Conservation (phyloP, 1,140 invertebrate genomes). For the Orchesella cincta region DNA sequence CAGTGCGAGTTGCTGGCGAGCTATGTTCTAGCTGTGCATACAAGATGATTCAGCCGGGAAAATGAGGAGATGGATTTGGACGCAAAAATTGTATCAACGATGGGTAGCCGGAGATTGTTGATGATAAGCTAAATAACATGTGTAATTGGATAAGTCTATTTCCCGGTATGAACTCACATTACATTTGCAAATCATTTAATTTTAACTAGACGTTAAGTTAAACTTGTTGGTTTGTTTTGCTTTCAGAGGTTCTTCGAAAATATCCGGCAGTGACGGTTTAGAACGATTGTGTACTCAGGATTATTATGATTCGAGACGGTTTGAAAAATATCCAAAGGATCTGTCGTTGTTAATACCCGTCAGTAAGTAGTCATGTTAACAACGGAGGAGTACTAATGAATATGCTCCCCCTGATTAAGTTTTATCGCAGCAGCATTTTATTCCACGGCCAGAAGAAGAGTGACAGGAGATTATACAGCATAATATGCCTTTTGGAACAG, state of each 20-base stretch:
- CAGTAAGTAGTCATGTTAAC: conserved; percentile 62
- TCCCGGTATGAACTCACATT: not conserved
- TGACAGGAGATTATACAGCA: not conserved
- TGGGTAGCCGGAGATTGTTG: not conserved
- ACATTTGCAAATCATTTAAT: too few species aligned
- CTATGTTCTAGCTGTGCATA: not conserved
- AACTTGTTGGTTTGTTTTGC: conserved; percentile 8
- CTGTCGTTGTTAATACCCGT: conserved; percentile 57
- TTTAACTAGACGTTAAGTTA: not conserved
- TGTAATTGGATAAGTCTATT: not conserved
- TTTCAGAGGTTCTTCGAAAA: conserved; percentile 30
- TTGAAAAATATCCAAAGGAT: conserved; percentile 6
- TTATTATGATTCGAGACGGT: conserved; percentile 26
- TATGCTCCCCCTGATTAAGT: not conserved
- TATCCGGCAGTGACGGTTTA: not conserved
- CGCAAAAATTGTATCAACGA: not conserved
- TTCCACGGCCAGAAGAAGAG: not conserved
- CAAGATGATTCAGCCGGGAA: not conserved
- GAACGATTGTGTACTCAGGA: conserved; percentile 21
- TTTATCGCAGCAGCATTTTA: conserved; percentile 18
- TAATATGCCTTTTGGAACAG: not conserved
- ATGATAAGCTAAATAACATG: not conserved
- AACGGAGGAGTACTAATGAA: conserved; percentile 54
- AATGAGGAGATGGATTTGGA: not conserved
- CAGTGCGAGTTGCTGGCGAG: too few species aligned